A percentile compares a stretch with the other conserved stretches of the same genome.
phyloP scores from a whole-genome alignment of 2,113 vertebrate genomes.

The Apodemus speciosus region DNA sequence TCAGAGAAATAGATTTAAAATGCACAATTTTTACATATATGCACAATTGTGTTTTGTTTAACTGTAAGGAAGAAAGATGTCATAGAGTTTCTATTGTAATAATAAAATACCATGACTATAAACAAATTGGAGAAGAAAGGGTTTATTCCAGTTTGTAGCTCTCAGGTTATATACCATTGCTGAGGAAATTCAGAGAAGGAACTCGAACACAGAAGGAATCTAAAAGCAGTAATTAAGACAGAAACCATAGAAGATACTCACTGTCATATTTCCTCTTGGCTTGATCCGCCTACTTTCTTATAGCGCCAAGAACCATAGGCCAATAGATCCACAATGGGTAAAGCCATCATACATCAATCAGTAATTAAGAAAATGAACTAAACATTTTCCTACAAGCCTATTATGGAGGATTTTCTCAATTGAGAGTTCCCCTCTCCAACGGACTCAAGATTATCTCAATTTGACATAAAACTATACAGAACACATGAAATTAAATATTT shows the following conservation, averaged over 20 bases:
- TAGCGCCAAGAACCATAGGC: background rate
- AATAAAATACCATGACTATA: background rate
- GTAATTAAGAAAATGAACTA: background rate
- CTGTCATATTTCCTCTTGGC: background rate
- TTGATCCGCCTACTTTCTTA: background rate
- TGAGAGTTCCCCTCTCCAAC: background rate
- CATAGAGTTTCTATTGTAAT: background rate
- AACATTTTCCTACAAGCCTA: background rate
- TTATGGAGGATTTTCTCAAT: background rate
- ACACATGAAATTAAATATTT: background rate
- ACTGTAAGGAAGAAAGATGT: background rate
- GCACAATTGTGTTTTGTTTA: background rate
- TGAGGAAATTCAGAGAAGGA: background rate
- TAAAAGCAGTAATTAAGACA: background rate
- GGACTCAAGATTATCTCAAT: background rate
- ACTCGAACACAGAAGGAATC: background rate
- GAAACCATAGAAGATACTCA: background rate
- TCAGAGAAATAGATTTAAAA: no score
- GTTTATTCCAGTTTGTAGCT: background rate
- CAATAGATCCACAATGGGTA: background rate
- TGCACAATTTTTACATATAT: no score
- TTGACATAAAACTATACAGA: background rate
- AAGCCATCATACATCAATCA: background rate
- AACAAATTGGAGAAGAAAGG: background rate
- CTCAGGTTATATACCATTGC: background rate